Conservation (phyloP, 2,797 vertebrate genomes). For the Borostomias antarcticus region DNA sequence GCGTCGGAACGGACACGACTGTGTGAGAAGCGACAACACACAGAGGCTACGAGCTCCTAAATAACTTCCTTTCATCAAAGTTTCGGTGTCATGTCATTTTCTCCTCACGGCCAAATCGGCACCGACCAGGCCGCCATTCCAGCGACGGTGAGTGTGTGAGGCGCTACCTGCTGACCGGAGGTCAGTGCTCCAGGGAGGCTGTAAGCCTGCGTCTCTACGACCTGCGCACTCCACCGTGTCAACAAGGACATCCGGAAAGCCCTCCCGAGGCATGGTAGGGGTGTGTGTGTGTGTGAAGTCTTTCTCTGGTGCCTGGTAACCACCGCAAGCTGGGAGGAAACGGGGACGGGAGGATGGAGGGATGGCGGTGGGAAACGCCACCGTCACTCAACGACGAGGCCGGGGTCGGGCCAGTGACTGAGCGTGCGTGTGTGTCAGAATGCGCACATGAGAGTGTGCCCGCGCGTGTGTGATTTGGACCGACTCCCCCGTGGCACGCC, state of each 20-base stretch:
- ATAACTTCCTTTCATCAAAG: background rate
- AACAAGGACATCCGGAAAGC: slow-evolving; percentile 79
- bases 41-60: background rate
- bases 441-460: slow-evolving; percentile 8
- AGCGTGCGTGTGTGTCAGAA: slow-evolving; percentile 19
- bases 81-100: no score
- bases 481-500: slow-evolving; percentile 58
- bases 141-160: no score
- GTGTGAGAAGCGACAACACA: background rate
- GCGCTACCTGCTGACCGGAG: no score
- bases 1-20: slow-evolving; percentile 7
- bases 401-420: slow-evolving; percentile 43
- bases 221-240: slow-evolving; percentile 71
- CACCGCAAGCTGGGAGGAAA: slow-evolving; percentile 50
- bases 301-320: slow-evolving; percentile 77
- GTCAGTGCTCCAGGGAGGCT: slow-evolving; percentile 25
- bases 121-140: no score
- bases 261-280: slow-evolving; percentile 73
- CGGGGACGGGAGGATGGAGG: slow-evolving; percentile 28
- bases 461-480: slow-evolving; percentile 43
- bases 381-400: no score
- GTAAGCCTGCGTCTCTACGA: slow-evolving; percentile 59
- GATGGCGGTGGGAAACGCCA: slow-evolving; percentile 53
- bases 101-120: no score
- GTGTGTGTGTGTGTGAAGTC: slow-evolving; percentile 71